Percentiles rank a stretch among this genome's conserved stretches.
phyloP scores from a whole-genome alignment of 1,140 invertebrate species.

The Phortica variegata region DNA sequence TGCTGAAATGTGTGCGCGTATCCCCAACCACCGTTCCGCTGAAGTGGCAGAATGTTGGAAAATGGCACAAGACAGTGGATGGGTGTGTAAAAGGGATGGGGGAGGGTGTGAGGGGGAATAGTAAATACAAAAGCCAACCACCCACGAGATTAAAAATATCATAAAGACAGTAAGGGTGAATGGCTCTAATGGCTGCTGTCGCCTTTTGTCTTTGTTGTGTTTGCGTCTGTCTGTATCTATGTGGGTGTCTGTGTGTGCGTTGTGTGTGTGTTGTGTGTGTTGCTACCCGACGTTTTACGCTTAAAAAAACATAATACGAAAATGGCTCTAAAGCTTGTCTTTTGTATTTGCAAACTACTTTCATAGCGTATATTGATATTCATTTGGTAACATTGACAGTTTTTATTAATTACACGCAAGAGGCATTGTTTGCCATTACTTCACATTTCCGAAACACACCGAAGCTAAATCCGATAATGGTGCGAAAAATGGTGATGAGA shows the following conservation, averaged over 20 bases:
- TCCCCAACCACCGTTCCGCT: neutral
- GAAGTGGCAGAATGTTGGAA: conserved; percentile 1
- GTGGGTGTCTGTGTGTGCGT: neutral
- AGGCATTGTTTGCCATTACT: too few relatives aligned
- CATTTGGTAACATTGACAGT: too few relatives aligned
- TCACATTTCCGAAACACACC: too few relatives aligned
- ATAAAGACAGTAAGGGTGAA: conserved; percentile 55
- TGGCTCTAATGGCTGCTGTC: conserved; percentile 51
- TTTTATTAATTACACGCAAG: too few relatives aligned
- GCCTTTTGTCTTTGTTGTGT: conserved; percentile 9
- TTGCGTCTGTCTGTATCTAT: neutral
- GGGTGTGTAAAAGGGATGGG: conserved; percentile 4
- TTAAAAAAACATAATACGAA: neutral
- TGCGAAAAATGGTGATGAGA: conserved; percentile 53
- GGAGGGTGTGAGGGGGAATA: conserved; percentile 18
- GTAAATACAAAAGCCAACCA: conserved; percentile 22
- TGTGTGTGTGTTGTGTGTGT: conserved; percentile 2
- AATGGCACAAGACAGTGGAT: too few relatives aligned
- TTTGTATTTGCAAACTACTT: too few relatives aligned
- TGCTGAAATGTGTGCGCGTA: conserved; percentile 1
- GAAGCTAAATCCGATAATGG: conserved; percentile 46
- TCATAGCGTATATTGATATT: too few relatives aligned
- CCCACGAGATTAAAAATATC: conserved; percentile 53
- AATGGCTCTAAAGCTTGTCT: neutral
- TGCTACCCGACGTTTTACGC: neutral